Evolutionary conservation across 2,888 invertebrate species (phyloP).

Genomic region (Cordilura impudica): DNA sequence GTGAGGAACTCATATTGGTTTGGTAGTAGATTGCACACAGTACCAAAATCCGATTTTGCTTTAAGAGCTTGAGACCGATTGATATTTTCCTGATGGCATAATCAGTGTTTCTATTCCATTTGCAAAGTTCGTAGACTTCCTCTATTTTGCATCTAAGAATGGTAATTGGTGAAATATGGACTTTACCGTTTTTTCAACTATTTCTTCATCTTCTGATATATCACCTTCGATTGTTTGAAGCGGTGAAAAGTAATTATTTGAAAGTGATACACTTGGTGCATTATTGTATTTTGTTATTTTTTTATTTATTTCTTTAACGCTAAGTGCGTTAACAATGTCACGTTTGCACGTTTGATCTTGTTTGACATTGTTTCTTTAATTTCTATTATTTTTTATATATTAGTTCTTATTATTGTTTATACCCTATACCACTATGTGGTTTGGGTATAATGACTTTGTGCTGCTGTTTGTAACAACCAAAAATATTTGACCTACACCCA

Average conservation of each 20-base stretch:
- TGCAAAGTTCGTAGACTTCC: conserved; percentile 9
- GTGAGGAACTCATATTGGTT: not conserved
- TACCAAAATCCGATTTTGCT: not conserved
- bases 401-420: no score
- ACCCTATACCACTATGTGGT: no score
- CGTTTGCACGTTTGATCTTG: no score
- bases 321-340: no score
- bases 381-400: no score
- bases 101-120: not conserved
- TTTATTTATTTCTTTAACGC: no score
- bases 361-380: no score
- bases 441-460: no score
- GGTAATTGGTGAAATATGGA: not conserved
- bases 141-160: conserved; percentile 2
- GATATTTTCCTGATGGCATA: not conserved
- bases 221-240: conserved; percentile 2
- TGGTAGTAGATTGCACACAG: not conserved
- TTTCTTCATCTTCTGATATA: not conserved
- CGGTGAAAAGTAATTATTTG: conserved; percentile 5
- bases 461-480: no score
- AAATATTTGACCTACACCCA: no score
- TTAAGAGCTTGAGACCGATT: not conserved
- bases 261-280: not conserved
- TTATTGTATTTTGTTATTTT: no score
- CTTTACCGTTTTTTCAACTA: not conserved